Percentiles rank a stretch among this genome's conserved stretches.
Evolutionary conservation across 2,797 vertebrate genomes (phyloP).

Genomic region (Phalanger gymnotis): DNA sequence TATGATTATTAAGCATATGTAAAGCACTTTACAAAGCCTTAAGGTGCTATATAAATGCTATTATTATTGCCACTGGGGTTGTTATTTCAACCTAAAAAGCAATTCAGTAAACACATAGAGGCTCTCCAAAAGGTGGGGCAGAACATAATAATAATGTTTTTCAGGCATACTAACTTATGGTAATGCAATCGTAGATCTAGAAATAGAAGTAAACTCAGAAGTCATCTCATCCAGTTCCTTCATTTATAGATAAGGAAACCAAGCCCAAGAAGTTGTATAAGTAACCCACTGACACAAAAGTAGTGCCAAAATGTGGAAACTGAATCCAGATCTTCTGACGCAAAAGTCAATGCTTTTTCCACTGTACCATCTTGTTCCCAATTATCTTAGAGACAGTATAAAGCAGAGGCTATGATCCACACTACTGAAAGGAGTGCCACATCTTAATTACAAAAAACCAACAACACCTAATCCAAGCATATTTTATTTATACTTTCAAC

Average conservation of each 20-base stretch:
- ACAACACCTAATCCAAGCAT: not conserved
- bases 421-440: not conserved
- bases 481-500: not conserved
- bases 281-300: not conserved
- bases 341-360: not conserved
- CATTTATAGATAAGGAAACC: not conserved
- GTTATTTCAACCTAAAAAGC: not conserved
- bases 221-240: not conserved
- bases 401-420: not conserved
- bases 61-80: not conserved
- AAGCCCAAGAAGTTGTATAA: conserved; percentile 9
- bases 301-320: not conserved
- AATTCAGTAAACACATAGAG: not conserved
- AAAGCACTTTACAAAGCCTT: not conserved
- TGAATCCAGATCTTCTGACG: not conserved
- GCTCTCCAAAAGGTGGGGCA: not conserved
- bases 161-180: not conserved
- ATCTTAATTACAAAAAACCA: not conserved
- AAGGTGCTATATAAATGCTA: not conserved
- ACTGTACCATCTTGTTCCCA: not conserved
- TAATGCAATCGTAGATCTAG: not conserved
- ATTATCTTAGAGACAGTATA: not conserved
- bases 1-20: not conserved
- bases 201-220: not conserved
- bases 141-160: not conserved